Evolutionary conservation across 2,797 vertebrate genomes (phyloP).

Genomic region (Pempheris klunzingeri): DNA sequence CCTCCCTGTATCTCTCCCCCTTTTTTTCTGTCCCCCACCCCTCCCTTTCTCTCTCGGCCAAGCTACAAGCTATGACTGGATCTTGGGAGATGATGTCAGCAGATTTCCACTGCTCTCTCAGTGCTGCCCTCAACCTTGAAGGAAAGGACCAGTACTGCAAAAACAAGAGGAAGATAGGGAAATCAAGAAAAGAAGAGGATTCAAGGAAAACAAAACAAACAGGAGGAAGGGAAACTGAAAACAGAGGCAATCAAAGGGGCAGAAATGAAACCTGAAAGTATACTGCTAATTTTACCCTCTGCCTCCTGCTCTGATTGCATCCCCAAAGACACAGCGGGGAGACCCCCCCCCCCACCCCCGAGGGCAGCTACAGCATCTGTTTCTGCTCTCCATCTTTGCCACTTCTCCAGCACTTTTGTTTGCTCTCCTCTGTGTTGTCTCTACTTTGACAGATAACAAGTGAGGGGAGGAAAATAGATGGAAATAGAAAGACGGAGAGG

Average conservation of each 20-base stretch:
- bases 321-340: constrained; percentile 25
- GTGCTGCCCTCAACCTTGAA: constrained; percentile 76
- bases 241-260: not conserved
- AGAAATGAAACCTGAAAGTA: constrained; percentile 19
- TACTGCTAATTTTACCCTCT: constrained; percentile 29
- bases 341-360: constrained; percentile 12
- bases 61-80: constrained; percentile 81
- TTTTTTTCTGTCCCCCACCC: constrained; percentile 1
- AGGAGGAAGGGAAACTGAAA: constrained; percentile 29
- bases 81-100: constrained; percentile 88
- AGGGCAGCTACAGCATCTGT: constrained; percentile 47
- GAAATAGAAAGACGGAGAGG: constrained; percentile 41
- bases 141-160: constrained; percentile 79
- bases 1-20: constrained; percentile 51
- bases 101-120: constrained; percentile 76
- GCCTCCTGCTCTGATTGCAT: constrained; percentile 41
- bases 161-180: constrained; percentile 64
- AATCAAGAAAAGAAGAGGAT: constrained; percentile 3
- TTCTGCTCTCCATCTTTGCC: constrained; percentile 25
- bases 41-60: constrained; percentile 48
- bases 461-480: constrained; percentile 5
- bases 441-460: constrained; percentile 28
- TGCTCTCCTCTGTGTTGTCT: constrained; percentile 2
- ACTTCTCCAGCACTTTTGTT: not conserved
- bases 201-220: constrained; percentile 40